Percentiles rank a stretch among this genome's conserved stretches.
phyloP scores from a whole-genome alignment of 1,140 invertebrate genomes.

The Melipona quadrifasciata region DNA sequence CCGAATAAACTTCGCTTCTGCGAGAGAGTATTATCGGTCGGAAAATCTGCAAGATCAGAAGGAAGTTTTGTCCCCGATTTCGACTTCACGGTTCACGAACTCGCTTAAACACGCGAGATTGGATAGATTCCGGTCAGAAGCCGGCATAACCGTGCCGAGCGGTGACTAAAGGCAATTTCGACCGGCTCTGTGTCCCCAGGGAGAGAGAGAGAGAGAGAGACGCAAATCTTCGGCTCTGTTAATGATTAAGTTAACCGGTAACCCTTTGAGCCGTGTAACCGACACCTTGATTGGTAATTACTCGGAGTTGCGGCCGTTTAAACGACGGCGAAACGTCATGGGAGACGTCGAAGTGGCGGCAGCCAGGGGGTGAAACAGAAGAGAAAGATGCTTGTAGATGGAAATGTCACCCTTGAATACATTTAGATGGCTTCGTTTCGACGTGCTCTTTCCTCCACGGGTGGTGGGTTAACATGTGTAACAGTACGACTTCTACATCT shows the following conservation, averaged over 20 bases:
- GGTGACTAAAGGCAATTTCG: slow-evolving; percentile 49
- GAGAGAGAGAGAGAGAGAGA: slow-evolving; percentile 18
- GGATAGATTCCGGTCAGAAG: slow-evolving; percentile 28
- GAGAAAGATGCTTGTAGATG: slow-evolving; percentile 43
- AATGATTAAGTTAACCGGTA: slow-evolving; percentile 62
- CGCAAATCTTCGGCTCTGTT: slow-evolving; percentile 48
- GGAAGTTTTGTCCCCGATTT: neutral
- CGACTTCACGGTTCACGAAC: neutral
- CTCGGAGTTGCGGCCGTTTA: slow-evolving; percentile 37
- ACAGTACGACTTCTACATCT: slow-evolving; percentile 55
- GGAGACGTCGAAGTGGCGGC: slow-evolving; percentile 29
- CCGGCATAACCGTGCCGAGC: neutral
- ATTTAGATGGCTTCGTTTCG: slow-evolving; percentile 70
- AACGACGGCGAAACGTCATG: slow-evolving; percentile 26
- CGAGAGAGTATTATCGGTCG: too few species aligned
- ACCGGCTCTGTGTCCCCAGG: slow-evolving; percentile 6
- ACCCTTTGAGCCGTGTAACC: slow-evolving; percentile 65
- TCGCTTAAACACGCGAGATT: slow-evolving; percentile 16
- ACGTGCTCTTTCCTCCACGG: slow-evolving; percentile 27
- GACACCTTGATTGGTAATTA: slow-evolving; percentile 67
- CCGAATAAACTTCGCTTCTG: neutral
- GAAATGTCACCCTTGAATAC: slow-evolving; percentile 54
- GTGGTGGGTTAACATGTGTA: slow-evolving; percentile 53
- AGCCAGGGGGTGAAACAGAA: slow-evolving; percentile 36
- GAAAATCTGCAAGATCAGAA: neutral